Percentiles rank a stretch among this genome's conserved stretches.
Conservation (phyloP, 2,888 invertebrate genomes). For the Cheilosia impressa region DNA sequence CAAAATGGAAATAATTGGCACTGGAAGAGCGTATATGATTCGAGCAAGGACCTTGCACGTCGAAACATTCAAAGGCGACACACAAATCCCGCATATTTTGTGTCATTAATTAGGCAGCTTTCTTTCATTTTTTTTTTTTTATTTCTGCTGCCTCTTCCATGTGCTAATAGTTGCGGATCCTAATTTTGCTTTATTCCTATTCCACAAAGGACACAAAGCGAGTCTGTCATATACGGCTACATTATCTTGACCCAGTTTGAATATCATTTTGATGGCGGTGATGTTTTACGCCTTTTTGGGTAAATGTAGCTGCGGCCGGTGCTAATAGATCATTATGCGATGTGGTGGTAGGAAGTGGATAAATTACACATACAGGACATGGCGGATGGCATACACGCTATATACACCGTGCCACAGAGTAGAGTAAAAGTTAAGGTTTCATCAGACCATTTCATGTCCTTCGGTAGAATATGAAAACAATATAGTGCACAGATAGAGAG, state of each 20-base stretch:
- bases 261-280: slow-evolving; percentile 31
- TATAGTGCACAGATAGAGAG: neutral
- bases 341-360: slow-evolving; percentile 31
- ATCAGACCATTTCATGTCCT: slow-evolving; percentile 53
- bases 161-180: slow-evolving; percentile 5
- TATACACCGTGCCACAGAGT: neutral
- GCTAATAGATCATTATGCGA: slow-evolving; percentile 1
- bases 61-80: neutral
- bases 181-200: slow-evolving; percentile 28
- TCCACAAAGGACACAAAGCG: slow-evolving; percentile 37
- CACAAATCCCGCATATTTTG: slow-evolving; percentile 30
- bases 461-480: slow-evolving; percentile 50
- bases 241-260: slow-evolving; percentile 54
- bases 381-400: slow-evolving; percentile 9
- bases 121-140: no score
- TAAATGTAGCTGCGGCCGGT: neutral
- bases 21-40: slow-evolving; percentile 5
- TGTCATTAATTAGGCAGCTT: slow-evolving; percentile 45
- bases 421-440: slow-evolving; percentile 46
- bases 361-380: slow-evolving; percentile 33
- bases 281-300: slow-evolving; percentile 13
- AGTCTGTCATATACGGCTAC: neutral
- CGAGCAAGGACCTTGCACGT: neutral
- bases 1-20: slow-evolving; percentile 36
- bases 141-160: neutral